Conservation (phyloP, 2,113 vertebrate species). For the Irena cyanogastra region DNA sequence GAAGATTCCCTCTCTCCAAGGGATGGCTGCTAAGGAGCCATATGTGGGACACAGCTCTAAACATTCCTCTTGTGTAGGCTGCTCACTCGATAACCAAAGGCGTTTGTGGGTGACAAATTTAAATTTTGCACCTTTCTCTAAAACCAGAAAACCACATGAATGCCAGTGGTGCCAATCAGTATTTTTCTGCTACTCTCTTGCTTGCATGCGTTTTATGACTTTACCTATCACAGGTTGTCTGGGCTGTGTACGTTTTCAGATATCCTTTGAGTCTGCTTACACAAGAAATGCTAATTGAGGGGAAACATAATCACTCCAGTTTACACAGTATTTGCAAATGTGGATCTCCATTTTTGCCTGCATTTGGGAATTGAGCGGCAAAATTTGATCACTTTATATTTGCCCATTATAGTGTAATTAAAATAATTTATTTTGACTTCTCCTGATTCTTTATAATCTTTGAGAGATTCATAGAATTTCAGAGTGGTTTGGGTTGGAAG, state of each 20-base stretch:
- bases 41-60: background rate
- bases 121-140: background rate
- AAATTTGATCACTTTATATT: background rate
- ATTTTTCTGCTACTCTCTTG: background rate
- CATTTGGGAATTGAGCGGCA: background rate
- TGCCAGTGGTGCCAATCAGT: background rate
- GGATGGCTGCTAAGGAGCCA: background rate
- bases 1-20: background rate
- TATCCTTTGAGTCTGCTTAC: background rate
- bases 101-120: background rate
- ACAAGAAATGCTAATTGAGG: background rate
- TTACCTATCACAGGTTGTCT: background rate
- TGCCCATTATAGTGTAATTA: background rate
- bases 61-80: background rate
- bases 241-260: background rate
- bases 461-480: background rate
- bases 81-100: background rate
- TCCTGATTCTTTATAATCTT: background rate
- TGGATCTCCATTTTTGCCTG: background rate
- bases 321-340: background rate
- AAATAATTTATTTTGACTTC: background rate
- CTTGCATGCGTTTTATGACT: background rate
- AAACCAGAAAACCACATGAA: background rate
- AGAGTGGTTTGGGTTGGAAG: background rate
- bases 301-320: background rate